phyloP scores from a whole-genome alignment of 2,888 invertebrate genomes.

The Sinelater perroti region DNA sequence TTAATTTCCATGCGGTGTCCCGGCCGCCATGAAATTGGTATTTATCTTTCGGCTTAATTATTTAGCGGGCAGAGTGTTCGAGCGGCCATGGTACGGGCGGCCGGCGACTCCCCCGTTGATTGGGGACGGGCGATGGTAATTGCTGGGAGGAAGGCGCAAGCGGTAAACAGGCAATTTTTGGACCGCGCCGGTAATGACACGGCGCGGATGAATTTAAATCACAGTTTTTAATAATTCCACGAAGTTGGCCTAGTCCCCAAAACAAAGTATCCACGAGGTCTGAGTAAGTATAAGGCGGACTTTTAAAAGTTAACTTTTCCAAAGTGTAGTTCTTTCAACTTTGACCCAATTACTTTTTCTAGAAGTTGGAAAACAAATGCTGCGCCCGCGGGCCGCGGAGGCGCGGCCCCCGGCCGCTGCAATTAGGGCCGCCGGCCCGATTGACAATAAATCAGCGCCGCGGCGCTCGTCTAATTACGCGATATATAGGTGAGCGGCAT shows the following conservation, averaged over 20 bases:
- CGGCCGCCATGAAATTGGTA: neutral
- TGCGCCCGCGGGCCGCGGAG: neutral
- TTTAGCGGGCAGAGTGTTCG: neutral
- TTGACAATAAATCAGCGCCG: slow-evolving; percentile 17
- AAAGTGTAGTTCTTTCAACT: slow-evolving; percentile 42
- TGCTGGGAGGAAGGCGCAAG: no score
- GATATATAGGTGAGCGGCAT: slow-evolving; percentile 21
- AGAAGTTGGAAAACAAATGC: slow-evolving; percentile 38
- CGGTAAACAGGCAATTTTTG: no score
- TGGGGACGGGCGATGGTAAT: neutral
- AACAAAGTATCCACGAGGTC: slow-evolving; percentile 35
- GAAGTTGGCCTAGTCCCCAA: slow-evolving; percentile 34
- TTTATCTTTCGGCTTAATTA: slow-evolving; percentile 20
- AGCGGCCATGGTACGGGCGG: neutral
- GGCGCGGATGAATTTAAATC: slow-evolving; percentile 14
- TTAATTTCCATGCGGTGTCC: slow-evolving; percentile 32
- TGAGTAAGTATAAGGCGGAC: slow-evolving; percentile 37
- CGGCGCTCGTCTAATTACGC: slow-evolving; percentile 23
- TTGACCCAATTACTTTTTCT: slow-evolving; percentile 44
- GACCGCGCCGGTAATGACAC: neutral
- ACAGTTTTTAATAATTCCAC: slow-evolving; percentile 29
- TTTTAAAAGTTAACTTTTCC: slow-evolving; percentile 38
- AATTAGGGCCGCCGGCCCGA: neutral
- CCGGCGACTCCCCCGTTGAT: no score
- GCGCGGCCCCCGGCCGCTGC: no score